Conservation (phyloP, 1,140 invertebrate species). For the Dermatophagoides farinae region DNA sequence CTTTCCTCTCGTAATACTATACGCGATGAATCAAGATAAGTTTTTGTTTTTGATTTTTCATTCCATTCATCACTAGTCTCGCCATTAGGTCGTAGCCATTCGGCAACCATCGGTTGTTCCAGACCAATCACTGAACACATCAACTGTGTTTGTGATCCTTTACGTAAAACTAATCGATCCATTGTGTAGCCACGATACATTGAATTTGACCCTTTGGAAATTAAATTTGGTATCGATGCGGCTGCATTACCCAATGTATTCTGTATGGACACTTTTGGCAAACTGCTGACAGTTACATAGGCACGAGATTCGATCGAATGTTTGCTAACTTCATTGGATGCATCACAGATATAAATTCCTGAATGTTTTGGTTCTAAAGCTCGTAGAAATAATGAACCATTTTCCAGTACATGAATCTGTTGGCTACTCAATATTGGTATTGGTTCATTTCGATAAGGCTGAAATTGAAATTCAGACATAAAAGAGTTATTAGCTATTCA, state of each 20-base stretch:
- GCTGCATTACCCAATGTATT: neutral
- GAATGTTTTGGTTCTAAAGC: conserved; percentile 18
- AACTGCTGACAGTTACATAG: conserved; percentile 27
- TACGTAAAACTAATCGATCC: conserved; percentile 14
- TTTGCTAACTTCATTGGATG: conserved; percentile 29
- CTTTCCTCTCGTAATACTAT: conserved; percentile 7
- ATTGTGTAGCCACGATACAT: conserved; percentile 4
- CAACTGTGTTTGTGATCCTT: conserved; percentile 15
- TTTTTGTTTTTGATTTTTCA: neutral
- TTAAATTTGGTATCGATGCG: neutral
- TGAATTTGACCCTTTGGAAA: neutral
- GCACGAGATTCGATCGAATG: conserved; percentile 28
- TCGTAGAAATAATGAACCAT: conserved; percentile 20
- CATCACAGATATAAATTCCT: conserved; percentile 31
- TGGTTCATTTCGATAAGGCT: neutral
- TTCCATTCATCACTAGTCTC: neutral
- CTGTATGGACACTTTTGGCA: conserved; percentile 4
- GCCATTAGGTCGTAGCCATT: conserved; percentile 34
- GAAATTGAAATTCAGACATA: neutral
- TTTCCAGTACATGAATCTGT: conserved; percentile 22
- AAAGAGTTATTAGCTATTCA: too few species aligned
- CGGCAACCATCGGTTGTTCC: conserved; percentile 43
- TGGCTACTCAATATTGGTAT: conserved; percentile 19
- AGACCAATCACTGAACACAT: conserved; percentile 33
- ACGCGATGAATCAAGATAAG: neutral